Evolutionary conservation across 2,888 invertebrate species (phyloP).

Genomic region (Homarus gammarus): DNA sequence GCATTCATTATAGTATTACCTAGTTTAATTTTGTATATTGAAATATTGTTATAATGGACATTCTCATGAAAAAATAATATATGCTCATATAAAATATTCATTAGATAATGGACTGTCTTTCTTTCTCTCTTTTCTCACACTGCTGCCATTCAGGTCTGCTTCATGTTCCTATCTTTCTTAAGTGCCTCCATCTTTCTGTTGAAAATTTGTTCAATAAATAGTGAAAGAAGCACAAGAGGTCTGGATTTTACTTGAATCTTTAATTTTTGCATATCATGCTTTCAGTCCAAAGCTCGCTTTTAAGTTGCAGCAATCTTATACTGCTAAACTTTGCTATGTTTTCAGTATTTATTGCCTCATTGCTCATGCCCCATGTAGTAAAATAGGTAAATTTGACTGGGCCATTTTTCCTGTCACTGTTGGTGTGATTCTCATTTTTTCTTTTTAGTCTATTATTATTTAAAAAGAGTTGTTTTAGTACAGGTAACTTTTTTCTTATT

Average conservation of each 20-base stretch:
- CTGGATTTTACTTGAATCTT: conserved; percentile 36
- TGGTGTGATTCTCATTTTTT: neutral
- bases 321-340: conserved; percentile 14
- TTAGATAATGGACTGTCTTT: conserved; percentile 54
- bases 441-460: neutral
- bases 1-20: neutral
- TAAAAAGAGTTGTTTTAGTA: neutral
- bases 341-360: conserved; percentile 7
- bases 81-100: conserved; percentile 19
- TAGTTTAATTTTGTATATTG: neutral
- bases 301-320: conserved; percentile 29
- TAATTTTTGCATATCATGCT: conserved; percentile 32
- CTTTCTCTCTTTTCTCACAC: conserved; percentile 48
- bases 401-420: conserved; percentile 31
- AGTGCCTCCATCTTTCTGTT: conserved; percentile 71
- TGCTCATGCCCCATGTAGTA: conserved; percentile 32
- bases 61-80: neutral
- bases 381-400: conserved; percentile 44
- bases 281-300: conserved; percentile 19
- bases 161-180: conserved; percentile 72
- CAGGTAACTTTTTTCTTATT: neutral
- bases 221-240: conserved; percentile 38
- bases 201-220: conserved; percentile 65
- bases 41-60: neutral
- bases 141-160: conserved; percentile 72